phyloP scores from a whole-genome alignment of 1,140 invertebrate species.

The Condylostylus longicornis region DNA sequence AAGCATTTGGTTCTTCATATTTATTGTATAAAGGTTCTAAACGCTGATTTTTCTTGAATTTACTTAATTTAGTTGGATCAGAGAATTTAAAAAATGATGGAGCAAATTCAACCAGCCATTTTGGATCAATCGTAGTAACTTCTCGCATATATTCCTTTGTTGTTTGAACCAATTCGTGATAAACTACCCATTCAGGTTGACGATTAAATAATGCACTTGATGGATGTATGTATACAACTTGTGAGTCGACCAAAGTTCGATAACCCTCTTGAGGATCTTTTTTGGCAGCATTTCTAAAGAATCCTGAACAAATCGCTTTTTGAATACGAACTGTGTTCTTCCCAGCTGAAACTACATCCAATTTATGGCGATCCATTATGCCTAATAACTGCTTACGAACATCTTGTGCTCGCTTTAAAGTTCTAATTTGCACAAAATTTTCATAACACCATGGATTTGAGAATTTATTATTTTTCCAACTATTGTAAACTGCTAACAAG shows the following conservation, averaged over 20 bases:
- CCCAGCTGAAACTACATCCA: slow-evolving; percentile 92
- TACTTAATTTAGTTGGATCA: slow-evolving; percentile 97
- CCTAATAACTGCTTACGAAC: slow-evolving; percentile 94
- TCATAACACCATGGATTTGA: slow-evolving; percentile 99
- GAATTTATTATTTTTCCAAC: slow-evolving; percentile 99
- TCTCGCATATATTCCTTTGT: slow-evolving; percentile 99
- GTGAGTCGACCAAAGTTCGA: slow-evolving; percentile 89
- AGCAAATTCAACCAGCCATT: slow-evolving; percentile 98
- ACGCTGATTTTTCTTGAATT: slow-evolving; percentile 98
- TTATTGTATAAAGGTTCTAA: slow-evolving; percentile 97
- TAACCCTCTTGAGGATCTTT: slow-evolving; percentile 99
- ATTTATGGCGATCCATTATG: slow-evolving; percentile 96
- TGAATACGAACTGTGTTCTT: slow-evolving; percentile 92
- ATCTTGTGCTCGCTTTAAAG: slow-evolving; percentile 93
- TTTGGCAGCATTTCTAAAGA: slow-evolving; percentile 97
- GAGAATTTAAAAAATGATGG: slow-evolving; percentile 98
- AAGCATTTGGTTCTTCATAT: slow-evolving; percentile 97
- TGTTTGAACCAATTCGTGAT: slow-evolving; percentile 96
- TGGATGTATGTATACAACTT: slow-evolving; percentile 98
- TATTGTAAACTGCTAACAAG: slow-evolving; percentile 95
- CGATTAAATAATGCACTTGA: slow-evolving; percentile 94
- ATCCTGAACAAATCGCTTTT: slow-evolving; percentile 97
- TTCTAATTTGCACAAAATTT: slow-evolving; percentile 97
- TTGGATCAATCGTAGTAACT: slow-evolving; percentile 96
- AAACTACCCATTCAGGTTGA: slow-evolving; percentile 98